These are phyloP conservation scores for Dryobates pubescens DNA, from an alignment of 2,797 vertebrate genomes.

Conservation along the genomic window DNA sequence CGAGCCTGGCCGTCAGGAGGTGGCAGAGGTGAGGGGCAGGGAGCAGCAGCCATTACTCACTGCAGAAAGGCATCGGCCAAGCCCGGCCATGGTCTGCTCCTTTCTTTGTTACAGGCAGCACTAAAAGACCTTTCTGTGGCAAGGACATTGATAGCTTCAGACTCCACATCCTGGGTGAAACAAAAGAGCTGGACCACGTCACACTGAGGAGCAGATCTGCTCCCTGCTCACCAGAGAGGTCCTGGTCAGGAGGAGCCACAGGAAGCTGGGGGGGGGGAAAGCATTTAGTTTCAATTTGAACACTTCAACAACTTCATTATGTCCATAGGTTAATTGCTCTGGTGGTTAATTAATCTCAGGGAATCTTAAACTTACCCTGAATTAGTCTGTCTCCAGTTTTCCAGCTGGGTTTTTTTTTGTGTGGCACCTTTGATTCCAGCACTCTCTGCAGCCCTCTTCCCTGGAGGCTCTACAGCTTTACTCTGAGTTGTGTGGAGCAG, in stretches of 20 bases:
- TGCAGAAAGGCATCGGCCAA: fast-evolving
- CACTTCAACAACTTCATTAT: background rate
- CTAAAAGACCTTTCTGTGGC: background rate
- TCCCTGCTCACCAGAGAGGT: background rate
- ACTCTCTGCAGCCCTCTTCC: background rate
- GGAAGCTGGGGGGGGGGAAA: conserved; percentile 6
- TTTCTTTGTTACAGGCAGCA: background rate
- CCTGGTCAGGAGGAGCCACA: background rate
- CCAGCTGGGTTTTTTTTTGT: background rate
- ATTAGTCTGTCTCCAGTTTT: background rate
- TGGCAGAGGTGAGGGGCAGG: background rate
- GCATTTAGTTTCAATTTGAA: background rate
- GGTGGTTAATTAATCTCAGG: background rate
- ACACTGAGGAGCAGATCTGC: background rate
- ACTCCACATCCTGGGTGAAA: background rate
- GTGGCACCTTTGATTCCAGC: background rate
- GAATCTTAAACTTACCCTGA: background rate
- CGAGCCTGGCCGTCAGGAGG: background rate
- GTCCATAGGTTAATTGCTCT: conserved; percentile 3
- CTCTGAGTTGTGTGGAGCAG: background rate
- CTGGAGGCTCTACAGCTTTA: background rate
- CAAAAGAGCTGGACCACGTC: background rate
- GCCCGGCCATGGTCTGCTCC: background rate
- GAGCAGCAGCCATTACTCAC: background rate
- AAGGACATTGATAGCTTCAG: background rate